Conservation (phyloP, 2,888 invertebrate genomes). For the Lapara coniferarum region DNA sequence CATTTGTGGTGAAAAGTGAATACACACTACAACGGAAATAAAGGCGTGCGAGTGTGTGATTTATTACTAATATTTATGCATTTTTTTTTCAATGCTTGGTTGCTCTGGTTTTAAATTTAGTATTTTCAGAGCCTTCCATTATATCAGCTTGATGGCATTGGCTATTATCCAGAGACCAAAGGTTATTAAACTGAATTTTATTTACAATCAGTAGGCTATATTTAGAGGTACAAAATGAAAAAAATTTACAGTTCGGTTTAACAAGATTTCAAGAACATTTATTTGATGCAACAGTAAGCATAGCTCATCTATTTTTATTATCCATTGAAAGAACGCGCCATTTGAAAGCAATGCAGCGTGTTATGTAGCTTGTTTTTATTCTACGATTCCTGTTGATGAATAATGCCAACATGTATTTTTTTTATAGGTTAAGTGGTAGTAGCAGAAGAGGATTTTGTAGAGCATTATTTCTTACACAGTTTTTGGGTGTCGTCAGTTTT, state of each 20-base stretch:
- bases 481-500: too few relatives aligned
- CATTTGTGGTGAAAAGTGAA: too few relatives aligned
- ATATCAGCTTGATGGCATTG: neutral
- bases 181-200: neutral
- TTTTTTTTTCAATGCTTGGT: neutral
- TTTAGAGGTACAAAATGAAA: neutral
- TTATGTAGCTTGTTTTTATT: neutral
- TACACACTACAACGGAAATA: too few relatives aligned
- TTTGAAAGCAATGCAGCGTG: neutral
- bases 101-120: neutral
- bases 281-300: neutral
- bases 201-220: too few relatives aligned
- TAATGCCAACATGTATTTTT: neutral
- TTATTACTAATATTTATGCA: too few relatives aligned
- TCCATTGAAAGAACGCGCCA: neutral
- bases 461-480: too few relatives aligned
- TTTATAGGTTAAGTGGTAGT: neutral
- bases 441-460: too few relatives aligned
- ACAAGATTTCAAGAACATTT: neutral
- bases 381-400: neutral
- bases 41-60: too few relatives aligned
- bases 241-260: too few relatives aligned
- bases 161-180: neutral
- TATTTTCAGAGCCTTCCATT: neutral
- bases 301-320: neutral